A percentile compares a stretch with the other conserved stretches of the same genome.
phyloP scores from a whole-genome alignment of 2,113 vertebrate genomes.

The Calypte anna region DNA sequence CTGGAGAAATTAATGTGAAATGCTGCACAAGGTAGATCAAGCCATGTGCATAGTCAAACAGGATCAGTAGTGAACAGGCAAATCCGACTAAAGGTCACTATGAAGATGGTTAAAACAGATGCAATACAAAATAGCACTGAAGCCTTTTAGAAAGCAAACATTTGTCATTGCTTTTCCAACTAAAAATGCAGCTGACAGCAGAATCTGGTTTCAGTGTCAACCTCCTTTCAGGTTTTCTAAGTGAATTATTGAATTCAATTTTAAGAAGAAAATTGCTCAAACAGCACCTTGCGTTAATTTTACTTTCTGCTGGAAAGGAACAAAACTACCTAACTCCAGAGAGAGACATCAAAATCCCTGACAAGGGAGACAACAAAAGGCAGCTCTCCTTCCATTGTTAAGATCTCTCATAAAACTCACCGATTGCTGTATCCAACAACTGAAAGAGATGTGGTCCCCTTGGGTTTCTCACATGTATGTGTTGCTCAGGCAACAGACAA shows the following conservation, averaged over 20 bases:
- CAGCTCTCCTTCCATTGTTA: not conserved
- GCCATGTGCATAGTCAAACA: not conserved
- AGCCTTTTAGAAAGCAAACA: constrained; percentile 5
- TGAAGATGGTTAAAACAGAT: constrained; percentile 11
- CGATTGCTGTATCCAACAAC: not conserved
- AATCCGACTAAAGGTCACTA: not conserved
- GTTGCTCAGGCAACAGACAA: constrained; percentile 49
- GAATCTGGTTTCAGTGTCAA: not conserved
- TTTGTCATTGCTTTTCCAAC: not conserved
- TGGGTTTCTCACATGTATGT: constrained; percentile 18
- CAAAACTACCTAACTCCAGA: not conserved
- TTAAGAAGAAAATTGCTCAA: constrained; percentile 25
- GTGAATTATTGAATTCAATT: not conserved
- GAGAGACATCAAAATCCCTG: constrained; percentile 33
- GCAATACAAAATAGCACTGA: not conserved
- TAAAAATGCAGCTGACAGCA: not conserved
- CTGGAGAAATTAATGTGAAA: not conserved
- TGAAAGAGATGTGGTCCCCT: constrained; percentile 31
- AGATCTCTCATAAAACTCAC: not conserved
- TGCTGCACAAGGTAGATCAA: not conserved
- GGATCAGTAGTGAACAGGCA: constrained; percentile 1
- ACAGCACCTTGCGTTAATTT: constrained; percentile 8
- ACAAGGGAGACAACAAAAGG: not conserved
- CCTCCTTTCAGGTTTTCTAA: constrained; percentile 31
- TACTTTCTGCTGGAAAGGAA: constrained; percentile 9